Evolutionary conservation across 2,888 invertebrate genomes (phyloP).

Genomic region (Ichneumoninae sp.): DNA sequence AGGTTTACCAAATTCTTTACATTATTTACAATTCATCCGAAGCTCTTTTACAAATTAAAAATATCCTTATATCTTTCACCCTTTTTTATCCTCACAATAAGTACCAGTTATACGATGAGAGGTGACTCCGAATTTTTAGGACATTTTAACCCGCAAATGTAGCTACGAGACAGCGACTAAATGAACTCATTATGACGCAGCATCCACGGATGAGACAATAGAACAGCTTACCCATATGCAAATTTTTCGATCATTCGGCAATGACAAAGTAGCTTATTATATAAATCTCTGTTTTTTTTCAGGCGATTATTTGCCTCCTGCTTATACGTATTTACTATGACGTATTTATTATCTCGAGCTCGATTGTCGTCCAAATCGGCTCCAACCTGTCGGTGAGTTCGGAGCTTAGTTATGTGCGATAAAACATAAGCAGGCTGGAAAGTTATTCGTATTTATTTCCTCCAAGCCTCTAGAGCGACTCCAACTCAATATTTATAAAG

Average conservation of each 20-base stretch:
- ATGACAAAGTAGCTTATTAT: conserved; percentile 9
- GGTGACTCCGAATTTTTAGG: conserved; percentile 26
- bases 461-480: not conserved
- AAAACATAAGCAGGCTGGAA: not conserved
- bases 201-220: not conserved
- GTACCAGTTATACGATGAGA: conserved; percentile 42
- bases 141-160: conserved; percentile 1
- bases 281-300: conserved; percentile 17
- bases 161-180: conserved; percentile 5
- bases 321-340: not conserved
- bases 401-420: conserved; percentile 15
- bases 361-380: conserved; percentile 21
- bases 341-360: conserved; percentile 28
- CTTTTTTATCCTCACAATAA: conserved; percentile 29
- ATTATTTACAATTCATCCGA: conserved; percentile 48
- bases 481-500: not conserved
- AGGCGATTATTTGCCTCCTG: not conserved
- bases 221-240: not conserved
- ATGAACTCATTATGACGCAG: conserved; percentile 37
- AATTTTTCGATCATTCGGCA: conserved; percentile 13
- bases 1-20: conserved; percentile 34
- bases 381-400: conserved; percentile 1
- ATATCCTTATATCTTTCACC: conserved; percentile 24
- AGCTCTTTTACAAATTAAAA: conserved; percentile 50
- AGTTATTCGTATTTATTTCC: not conserved